A percentile compares a stretch with the other conserved stretches of the same genome.
These are phyloP conservation scores for Eudemis profundana DNA, from an alignment of 2,888 invertebrate genomes.

Conservation along the genomic window DNA sequence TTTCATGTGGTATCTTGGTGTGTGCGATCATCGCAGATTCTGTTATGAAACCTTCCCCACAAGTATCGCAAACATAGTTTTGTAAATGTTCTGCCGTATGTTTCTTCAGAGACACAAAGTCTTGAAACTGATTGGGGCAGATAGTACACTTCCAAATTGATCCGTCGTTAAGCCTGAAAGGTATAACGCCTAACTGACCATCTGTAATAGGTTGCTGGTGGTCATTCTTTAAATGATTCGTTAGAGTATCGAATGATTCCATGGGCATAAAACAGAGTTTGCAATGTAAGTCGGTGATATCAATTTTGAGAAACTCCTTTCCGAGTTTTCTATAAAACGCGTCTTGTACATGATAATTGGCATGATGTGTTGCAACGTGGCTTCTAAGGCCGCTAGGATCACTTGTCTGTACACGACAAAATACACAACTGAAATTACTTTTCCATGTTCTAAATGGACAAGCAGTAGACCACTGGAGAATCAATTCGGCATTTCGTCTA, in stretches of 20 bases:
- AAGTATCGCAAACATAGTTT: conserved; percentile 80
- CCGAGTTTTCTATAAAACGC: conserved; percentile 80
- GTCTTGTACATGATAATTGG: conserved; percentile 72
- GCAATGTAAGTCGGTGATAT: conserved; percentile 77
- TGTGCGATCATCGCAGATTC: conserved; percentile 79
- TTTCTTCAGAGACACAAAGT: conserved; percentile 74
- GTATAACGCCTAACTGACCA: conserved; percentile 73
- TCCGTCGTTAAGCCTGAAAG: conserved; percentile 74
- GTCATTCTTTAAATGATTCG: conserved; percentile 72
- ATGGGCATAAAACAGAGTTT: conserved; percentile 74
- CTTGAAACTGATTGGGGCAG: conserved; percentile 76
- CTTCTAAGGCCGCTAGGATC: conserved; percentile 70
- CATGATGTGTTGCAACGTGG: conserved; percentile 70
- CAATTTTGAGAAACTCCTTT: conserved; percentile 76
- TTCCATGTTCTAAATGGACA: conserved; percentile 79
- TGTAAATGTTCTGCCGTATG: conserved; percentile 78
- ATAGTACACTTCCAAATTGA: conserved; percentile 78
- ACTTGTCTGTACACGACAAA: conserved; percentile 74
- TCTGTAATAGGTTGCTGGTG: conserved; percentile 76
- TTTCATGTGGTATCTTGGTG: conserved; percentile 77
- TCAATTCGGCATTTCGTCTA: conserved; percentile 75
- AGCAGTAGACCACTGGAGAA: conserved; percentile 76
- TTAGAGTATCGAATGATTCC: conserved; percentile 67
- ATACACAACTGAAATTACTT: conserved; percentile 77
- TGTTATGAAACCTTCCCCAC: conserved; percentile 80